A percentile compares a stretch with the other conserved stretches of the same genome.
phyloP scores from a whole-genome alignment of 2,113 vertebrate genomes.

The Ovis canadensis region DNA sequence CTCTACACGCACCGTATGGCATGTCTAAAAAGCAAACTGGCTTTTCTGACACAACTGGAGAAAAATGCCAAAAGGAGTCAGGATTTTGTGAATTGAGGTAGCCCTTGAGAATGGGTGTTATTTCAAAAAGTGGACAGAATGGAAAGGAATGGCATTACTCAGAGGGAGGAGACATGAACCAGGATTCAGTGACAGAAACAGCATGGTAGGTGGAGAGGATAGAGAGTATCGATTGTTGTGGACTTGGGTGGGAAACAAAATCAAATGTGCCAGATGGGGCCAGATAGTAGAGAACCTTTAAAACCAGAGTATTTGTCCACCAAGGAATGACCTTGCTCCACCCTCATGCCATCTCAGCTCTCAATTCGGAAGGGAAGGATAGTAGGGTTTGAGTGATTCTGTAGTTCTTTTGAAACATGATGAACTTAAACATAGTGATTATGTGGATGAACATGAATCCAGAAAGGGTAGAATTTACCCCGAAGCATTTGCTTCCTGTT shows the following conservation, averaged over 20 bases:
- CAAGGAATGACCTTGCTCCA: not conserved
- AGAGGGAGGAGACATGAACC: not conserved
- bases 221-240: not conserved
- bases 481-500: not conserved
- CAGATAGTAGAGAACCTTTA: not conserved
- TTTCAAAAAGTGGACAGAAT: not conserved
- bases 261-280: not conserved
- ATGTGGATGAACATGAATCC: not conserved
- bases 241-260: not conserved
- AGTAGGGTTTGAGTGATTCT: not conserved
- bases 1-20: not conserved
- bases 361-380: not conserved
- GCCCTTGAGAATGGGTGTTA: not conserved
- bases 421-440: not conserved
- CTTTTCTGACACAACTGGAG: not conserved
- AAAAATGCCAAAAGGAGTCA: not conserved
- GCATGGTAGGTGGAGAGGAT: not conserved
- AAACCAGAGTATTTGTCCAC: not conserved
- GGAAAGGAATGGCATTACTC: not conserved
- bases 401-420: not conserved
- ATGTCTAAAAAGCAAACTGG: not conserved
- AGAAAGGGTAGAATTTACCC: not conserved
- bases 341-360: not conserved
- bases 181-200: not conserved
- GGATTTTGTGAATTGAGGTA: not conserved